A percentile compares a stretch with the other conserved stretches of the same genome.
These are phyloP conservation scores for Philonicus albiceps DNA, from an alignment of 2,888 invertebrate genomes.

Conservation along the genomic window DNA sequence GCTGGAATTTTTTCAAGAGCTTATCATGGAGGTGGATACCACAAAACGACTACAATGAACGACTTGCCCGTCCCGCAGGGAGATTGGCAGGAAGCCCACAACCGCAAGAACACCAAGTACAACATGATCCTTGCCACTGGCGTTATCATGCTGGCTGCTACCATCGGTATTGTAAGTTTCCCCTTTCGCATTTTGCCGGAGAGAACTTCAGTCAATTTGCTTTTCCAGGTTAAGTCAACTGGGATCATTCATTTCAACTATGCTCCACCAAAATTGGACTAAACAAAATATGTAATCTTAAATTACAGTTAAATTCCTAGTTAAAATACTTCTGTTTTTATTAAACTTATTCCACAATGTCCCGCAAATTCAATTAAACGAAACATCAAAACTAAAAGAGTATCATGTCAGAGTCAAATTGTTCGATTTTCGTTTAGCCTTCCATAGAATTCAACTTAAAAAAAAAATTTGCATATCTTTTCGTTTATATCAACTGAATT, in stretches of 20 bases:
- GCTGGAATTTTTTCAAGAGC: slow-evolving; percentile 60
- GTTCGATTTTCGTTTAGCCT: no score
- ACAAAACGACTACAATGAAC: slow-evolving; percentile 68
- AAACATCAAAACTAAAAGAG: no score
- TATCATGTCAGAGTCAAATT: no score
- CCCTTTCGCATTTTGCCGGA: not conserved
- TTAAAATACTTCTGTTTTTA: not conserved
- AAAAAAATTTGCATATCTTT: no score
- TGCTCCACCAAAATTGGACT: slow-evolving; percentile 66
- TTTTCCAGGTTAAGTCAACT: slow-evolving; percentile 68
- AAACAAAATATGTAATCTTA: not conserved
- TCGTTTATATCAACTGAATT: no score
- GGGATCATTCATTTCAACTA: slow-evolving; percentile 72
- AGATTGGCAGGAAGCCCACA: slow-evolving; percentile 76
- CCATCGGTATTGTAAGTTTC: slow-evolving; percentile 58
- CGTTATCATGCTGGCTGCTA: slow-evolving; percentile 63
- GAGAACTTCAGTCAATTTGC: not conserved
- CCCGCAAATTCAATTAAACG: not conserved
- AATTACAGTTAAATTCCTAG: not conserved
- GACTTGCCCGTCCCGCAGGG: slow-evolving; percentile 81
- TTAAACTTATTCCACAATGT: not conserved
- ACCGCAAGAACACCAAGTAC: slow-evolving; percentile 73
- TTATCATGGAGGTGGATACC: slow-evolving; percentile 52
- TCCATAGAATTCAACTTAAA: no score
- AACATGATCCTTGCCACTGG: slow-evolving; percentile 73